Evolutionary conservation across 2,797 vertebrate species (phyloP).

Genomic region (Alca torda): DNA sequence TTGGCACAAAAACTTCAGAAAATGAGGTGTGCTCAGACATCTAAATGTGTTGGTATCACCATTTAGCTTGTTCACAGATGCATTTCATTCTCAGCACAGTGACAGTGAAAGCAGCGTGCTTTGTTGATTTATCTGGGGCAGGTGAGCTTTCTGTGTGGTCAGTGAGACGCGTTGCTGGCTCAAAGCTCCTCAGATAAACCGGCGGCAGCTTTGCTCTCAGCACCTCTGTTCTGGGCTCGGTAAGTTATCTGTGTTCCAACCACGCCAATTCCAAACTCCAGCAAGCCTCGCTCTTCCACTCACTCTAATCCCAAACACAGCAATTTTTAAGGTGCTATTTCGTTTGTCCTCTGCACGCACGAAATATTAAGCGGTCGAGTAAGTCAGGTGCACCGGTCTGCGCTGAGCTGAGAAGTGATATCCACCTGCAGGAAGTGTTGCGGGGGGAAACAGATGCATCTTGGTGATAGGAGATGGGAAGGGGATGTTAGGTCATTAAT

Average conservation of each 20-base stretch:
- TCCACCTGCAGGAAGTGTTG: conserved; percentile 73
- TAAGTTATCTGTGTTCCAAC: neutral
- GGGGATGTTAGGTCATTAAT: conserved; percentile 80
- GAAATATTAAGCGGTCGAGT: neutral
- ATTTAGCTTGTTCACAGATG: neutral
- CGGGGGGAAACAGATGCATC: conserved; percentile 79
- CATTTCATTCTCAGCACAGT: neutral
- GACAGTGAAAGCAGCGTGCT: neutral
- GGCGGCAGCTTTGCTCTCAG: neutral
- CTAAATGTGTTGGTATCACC: neutral
- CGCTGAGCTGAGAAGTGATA: conserved; percentile 24
- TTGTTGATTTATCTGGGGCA: neutral
- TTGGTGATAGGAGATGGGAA: conserved; percentile 77
- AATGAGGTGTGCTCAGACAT: neutral
- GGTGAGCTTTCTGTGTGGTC: neutral
- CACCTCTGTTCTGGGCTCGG: neutral
- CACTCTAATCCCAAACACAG: neutral
- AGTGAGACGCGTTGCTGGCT: neutral
- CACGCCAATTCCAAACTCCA: neutral
- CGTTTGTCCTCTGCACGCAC: neutral
- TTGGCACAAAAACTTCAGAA: neutral
- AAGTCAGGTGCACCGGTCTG: conserved; percentile 67
- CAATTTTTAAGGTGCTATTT: neutral
- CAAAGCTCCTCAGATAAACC: neutral
- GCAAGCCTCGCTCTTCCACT: neutral